Percentiles rank a stretch among this genome's conserved stretches.
Conservation (phyloP, 1,140 invertebrate genomes). For the Drosophila nebulosa region DNA sequence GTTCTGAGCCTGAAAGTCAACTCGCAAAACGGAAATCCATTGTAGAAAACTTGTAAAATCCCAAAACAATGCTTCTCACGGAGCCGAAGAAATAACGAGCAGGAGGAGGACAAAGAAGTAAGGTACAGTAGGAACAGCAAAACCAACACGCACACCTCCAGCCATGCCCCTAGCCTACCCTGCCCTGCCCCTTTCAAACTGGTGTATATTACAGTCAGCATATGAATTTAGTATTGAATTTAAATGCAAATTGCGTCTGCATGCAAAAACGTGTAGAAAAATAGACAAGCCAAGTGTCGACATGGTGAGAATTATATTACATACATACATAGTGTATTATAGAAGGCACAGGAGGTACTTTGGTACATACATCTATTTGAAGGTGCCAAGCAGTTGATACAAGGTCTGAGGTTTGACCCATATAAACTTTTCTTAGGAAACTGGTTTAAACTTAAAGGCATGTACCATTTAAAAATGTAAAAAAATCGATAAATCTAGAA, state of each 20-base stretch:
- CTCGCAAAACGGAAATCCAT: slow-evolving; percentile 67
- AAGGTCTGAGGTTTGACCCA: slow-evolving; percentile 1
- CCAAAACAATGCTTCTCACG: slow-evolving; percentile 53
- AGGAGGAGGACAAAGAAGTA: slow-evolving; percentile 6
- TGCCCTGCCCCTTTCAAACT: slow-evolving; percentile 9
- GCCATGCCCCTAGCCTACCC: not conserved
- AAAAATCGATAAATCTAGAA: not conserved
- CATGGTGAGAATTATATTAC: not conserved
- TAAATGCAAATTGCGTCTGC: slow-evolving; percentile 78
- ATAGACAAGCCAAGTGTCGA: slow-evolving; percentile 41
- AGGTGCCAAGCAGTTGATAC: slow-evolving; percentile 3
- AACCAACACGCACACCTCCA: slow-evolving; percentile 4
- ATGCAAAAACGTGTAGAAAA: slow-evolving; percentile 71
- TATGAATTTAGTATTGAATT: slow-evolving; percentile 79
- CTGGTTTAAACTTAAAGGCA: not conserved
- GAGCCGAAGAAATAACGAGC: not conserved
- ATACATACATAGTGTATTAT: no score
- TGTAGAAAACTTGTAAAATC: slow-evolving; percentile 76
- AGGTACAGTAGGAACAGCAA: not conserved
- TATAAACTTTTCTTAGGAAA: not conserved
- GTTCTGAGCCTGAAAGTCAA: slow-evolving; percentile 29
- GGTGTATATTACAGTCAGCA: slow-evolving; percentile 73
- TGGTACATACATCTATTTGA: not conserved
- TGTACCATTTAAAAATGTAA: not conserved
- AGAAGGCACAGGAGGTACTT: no score